Evolutionary conservation across 2,888 invertebrate species (phyloP).

Genomic region (Anodontia alba): DNA sequence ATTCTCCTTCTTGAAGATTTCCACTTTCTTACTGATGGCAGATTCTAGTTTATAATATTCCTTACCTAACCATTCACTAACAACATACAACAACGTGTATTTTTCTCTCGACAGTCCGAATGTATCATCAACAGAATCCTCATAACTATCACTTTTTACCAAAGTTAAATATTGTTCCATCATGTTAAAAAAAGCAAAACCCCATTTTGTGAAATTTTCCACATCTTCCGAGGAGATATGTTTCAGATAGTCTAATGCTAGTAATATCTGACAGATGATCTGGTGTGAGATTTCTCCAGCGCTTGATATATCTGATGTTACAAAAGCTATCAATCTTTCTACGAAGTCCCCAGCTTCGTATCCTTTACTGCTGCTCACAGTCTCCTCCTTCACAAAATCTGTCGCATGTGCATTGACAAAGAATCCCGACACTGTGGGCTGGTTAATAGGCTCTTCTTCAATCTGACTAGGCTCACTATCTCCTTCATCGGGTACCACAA

Average conservation of each 20-base stretch:
- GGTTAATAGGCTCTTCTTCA: not conserved
- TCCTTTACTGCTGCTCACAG: not conserved
- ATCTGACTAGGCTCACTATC: not conserved
- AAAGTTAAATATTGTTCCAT: constrained; percentile 48
- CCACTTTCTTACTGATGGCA: constrained; percentile 61
- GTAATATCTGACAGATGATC: constrained; percentile 30
- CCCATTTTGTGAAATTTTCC: constrained; percentile 23
- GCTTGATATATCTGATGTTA: constrained; percentile 18
- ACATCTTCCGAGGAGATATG: constrained; percentile 22
- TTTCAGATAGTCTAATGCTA: constrained; percentile 40
- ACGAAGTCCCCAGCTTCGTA: constrained; percentile 31
- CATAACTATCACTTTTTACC: constrained; percentile 19
- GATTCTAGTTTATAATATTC: constrained; percentile 66
- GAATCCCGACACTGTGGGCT: not conserved
- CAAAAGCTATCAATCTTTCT: constrained; percentile 27
- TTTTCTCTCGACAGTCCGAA: constrained; percentile 55
- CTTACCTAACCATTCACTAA: constrained; percentile 74
- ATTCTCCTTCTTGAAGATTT: constrained; percentile 70
- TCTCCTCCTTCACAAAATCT: constrained; percentile 1
- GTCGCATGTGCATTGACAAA: not conserved
- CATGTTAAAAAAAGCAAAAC: constrained; percentile 41
- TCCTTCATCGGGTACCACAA: not conserved
- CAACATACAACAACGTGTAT: constrained; percentile 59
- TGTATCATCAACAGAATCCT: constrained; percentile 20
- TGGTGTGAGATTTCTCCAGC: constrained; percentile 24